Evolutionary conservation across 2,888 invertebrate genomes (phyloP).

Genomic region (Neoitamus cyanurus): DNA sequence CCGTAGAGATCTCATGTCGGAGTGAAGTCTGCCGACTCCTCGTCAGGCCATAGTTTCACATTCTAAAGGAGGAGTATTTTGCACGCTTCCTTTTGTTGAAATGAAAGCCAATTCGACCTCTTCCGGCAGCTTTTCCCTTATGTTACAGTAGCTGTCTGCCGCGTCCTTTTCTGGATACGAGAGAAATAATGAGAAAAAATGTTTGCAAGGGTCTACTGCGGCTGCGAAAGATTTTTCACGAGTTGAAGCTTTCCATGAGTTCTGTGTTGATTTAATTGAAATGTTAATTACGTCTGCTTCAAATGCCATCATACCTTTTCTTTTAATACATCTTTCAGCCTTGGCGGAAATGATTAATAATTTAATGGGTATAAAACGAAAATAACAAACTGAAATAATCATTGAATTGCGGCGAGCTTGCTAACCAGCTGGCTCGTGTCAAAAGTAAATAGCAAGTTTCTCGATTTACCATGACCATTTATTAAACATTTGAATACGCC

Average conservation of each 20-base stretch:
- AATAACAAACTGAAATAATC: background rate
- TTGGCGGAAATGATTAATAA: background rate
- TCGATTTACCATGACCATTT: background rate
- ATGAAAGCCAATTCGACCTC: background rate
- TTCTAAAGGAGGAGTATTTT: background rate
- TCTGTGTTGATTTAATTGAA: background rate
- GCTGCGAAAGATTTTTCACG: background rate
- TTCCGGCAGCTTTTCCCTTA: background rate
- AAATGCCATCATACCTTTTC: background rate
- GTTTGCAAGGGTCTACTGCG: background rate
- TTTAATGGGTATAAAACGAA: background rate
- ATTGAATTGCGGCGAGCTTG: background rate
- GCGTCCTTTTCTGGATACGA: background rate
- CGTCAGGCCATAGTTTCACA: background rate
- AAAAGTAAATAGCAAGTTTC: background rate
- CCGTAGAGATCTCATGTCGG: background rate
- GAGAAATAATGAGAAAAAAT: background rate
- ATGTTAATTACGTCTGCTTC: background rate
- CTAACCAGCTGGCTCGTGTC: background rate
- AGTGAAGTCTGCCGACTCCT: background rate
- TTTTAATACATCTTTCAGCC: background rate
- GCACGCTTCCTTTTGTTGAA: background rate
- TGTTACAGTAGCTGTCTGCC: background rate
- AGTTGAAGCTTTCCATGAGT: background rate
- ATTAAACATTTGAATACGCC: background rate